A percentile compares a stretch with the other conserved stretches of the same genome.
phyloP scores from a whole-genome alignment of 1,140 invertebrate species.

The Monomorium pharaonis region DNA sequence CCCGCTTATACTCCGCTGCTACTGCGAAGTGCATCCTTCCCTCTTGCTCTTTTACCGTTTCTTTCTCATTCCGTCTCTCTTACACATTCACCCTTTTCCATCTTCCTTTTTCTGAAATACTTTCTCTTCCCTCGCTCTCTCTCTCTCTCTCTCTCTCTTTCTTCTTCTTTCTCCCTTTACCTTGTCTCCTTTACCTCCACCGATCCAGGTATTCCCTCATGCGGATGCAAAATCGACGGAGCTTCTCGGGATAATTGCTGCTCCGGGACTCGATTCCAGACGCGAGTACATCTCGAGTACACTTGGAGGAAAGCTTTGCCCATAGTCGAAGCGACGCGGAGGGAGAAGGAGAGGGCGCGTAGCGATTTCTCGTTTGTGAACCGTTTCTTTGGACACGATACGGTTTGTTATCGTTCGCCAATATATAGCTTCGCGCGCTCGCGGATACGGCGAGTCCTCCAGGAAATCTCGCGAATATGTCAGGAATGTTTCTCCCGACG shows the following conservation, averaged over 20 bases:
- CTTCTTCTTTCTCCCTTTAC: neutral
- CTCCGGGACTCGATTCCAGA: slow-evolving; percentile 71
- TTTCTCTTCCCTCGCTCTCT: neutral
- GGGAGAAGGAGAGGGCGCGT: slow-evolving; percentile 1
- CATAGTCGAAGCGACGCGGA: slow-evolving; percentile 16
- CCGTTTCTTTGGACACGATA: slow-evolving; percentile 58
- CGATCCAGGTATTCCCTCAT: slow-evolving; percentile 69
- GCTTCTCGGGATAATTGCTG: slow-evolving; percentile 75
- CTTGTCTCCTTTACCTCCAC: neutral
- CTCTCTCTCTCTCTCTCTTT: too few relatives aligned
- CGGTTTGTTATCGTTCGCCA: slow-evolving; percentile 67
- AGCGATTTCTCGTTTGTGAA: slow-evolving; percentile 69
- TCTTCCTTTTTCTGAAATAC: neutral
- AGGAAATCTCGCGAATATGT: slow-evolving; percentile 46
- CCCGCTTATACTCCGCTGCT: slow-evolving; percentile 81
- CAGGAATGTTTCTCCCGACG: slow-evolving; percentile 30
- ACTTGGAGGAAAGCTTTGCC: slow-evolving; percentile 64
- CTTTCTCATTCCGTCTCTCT: slow-evolving; percentile 8
- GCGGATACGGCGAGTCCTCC: slow-evolving; percentile 24
- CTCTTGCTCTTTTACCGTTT: slow-evolving; percentile 40
- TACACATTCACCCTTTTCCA: neutral
- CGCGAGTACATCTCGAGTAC: slow-evolving; percentile 69
- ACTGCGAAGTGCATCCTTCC: slow-evolving; percentile 81
- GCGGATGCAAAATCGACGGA: slow-evolving; percentile 76
- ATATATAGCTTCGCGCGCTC: slow-evolving; percentile 35